Evolutionary conservation across 2,888 invertebrate species (phyloP).

Genomic region (Cheilosia vulpina): DNA sequence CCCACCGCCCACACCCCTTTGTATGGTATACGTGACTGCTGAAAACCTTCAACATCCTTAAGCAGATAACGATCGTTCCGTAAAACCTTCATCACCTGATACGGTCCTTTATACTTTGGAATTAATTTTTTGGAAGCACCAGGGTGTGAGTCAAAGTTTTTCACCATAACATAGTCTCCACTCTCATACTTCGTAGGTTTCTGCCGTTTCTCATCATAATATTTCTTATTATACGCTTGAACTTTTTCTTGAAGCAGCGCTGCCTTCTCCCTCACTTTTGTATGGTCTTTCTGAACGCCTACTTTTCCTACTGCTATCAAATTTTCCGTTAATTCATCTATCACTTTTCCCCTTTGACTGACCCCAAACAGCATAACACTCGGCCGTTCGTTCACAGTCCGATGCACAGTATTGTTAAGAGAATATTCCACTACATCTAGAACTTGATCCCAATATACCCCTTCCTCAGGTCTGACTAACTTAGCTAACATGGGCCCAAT

Average conservation of each 20-base stretch:
- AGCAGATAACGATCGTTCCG: no score
- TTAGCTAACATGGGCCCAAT: not conserved
- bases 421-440: not conserved
- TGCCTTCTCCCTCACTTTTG: not conserved
- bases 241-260: not conserved
- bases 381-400: not conserved
- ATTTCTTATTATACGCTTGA: not conserved
- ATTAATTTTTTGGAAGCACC: no score
- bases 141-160: no score
- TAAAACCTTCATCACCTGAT: no score
- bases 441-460: not conserved
- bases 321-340: not conserved
- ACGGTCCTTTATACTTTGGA: no score
- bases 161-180: no score
- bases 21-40: no score
- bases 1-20: no score
- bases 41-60: no score
- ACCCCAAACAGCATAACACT: conserved; percentile 1
- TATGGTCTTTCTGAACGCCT: not conserved
- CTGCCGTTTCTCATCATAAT: no score
- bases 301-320: not conserved
- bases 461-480: not conserved
- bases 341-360: conserved; percentile 2
- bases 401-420: not conserved
- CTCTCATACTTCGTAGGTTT: no score